These are phyloP conservation scores for Sussaba pulchella DNA, from an alignment of 2,888 invertebrate genomes.

Conservation along the genomic window DNA sequence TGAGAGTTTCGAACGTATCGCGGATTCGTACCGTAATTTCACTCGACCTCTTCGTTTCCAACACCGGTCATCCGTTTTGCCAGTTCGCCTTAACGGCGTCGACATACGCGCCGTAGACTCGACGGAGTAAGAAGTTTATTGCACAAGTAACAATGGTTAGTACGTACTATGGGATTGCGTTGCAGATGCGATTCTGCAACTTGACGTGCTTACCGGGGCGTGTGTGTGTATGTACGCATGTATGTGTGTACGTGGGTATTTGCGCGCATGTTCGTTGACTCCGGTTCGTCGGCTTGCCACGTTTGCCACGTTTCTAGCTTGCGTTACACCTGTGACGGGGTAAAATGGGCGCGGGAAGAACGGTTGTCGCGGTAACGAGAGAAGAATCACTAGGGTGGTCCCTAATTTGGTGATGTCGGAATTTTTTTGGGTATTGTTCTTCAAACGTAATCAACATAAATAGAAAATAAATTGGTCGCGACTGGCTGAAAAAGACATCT, in stretches of 20 bases:
- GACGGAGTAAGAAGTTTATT: background rate
- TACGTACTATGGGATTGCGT: background rate
- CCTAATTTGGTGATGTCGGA: no score
- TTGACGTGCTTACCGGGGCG: slow-evolving; percentile 50
- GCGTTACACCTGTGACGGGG: background rate
- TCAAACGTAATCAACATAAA: no score
- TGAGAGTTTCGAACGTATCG: slow-evolving; percentile 19
- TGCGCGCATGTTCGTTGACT: slow-evolving; percentile 35
- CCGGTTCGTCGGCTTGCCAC: slow-evolving; percentile 31
- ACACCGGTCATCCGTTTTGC: slow-evolving; percentile 34
- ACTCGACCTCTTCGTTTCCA: slow-evolving; percentile 21
- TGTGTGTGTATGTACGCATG: no score
- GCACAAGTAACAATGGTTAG: slow-evolving; percentile 20
- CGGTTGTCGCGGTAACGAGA: no score
- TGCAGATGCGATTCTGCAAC: slow-evolving; percentile 47
- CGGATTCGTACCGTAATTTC: slow-evolving; percentile 14
- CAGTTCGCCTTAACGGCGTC: background rate
- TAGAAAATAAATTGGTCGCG: no score
- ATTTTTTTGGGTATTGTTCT: no score
- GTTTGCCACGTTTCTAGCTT: slow-evolving; percentile 19
- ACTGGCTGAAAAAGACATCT: no score
- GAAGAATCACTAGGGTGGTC: no score
- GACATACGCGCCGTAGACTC: background rate
- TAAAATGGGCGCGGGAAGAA: no score
- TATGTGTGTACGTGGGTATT: no score